Evolutionary conservation across 2,797 vertebrate genomes (phyloP).

Genomic region (Pyrocephalus nanus): DNA sequence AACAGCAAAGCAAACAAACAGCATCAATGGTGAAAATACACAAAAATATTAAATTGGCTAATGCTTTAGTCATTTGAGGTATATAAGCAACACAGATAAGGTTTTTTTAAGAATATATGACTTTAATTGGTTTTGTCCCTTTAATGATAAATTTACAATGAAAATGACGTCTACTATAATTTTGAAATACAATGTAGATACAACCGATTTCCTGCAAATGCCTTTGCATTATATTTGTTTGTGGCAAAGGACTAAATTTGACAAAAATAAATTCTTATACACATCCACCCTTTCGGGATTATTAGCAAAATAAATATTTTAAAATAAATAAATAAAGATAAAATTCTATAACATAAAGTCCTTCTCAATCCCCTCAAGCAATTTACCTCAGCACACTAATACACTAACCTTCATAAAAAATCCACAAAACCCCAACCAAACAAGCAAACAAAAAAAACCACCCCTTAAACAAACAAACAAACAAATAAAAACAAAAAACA

Average conservation of each 20-base stretch:
- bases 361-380: background rate
- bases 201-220: background rate
- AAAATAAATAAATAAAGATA: background rate
- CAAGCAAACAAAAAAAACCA: background rate
- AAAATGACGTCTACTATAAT: conserved; percentile 49
- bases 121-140: conserved; percentile 59
- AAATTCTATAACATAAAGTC: background rate
- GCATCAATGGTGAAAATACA: background rate
- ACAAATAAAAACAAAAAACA: background rate
- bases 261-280: conserved; percentile 27
- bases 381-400: background rate
- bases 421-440: background rate
- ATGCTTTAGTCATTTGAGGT: conserved; percentile 21
- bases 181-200: conserved; percentile 40
- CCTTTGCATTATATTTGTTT: conserved; percentile 9
- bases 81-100: conserved; percentile 59
- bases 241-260: background rate
- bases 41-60: background rate
- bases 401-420: background rate
- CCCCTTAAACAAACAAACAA: background rate
- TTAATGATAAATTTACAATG: conserved; percentile 70
- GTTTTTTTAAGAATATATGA: conserved; percentile 49
- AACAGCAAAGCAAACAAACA: background rate
- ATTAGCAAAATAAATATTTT: background rate
- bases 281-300: background rate